Evolutionary conservation across 2,113 vertebrate species (phyloP).

Genomic region (Vanacampus margaritifer): DNA sequence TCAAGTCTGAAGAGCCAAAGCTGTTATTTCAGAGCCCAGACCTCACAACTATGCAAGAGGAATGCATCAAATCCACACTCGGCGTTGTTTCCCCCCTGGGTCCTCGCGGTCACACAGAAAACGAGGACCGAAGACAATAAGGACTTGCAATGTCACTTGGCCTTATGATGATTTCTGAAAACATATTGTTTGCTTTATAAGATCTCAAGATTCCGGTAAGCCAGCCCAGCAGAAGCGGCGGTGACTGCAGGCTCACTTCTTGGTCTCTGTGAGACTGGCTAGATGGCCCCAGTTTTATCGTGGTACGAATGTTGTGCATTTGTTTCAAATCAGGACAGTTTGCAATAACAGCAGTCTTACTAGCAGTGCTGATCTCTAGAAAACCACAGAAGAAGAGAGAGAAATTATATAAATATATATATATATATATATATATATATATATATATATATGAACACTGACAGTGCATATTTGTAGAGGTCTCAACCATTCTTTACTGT

Average conservation of each 20-base stretch:
- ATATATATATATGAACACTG: constrained; percentile 56
- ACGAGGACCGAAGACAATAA: constrained; percentile 50
- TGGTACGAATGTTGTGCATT: constrained; percentile 99
- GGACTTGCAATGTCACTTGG: constrained; percentile 71
- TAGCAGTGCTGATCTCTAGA: constrained; percentile 94
- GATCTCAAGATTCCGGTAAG: constrained; percentile 96
- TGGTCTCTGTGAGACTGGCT: constrained; percentile 99
- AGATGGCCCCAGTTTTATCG: constrained; percentile 98
- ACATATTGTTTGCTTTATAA: constrained; percentile 81
- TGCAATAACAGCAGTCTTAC: constrained; percentile 93
- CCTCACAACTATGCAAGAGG: constrained; percentile 79
- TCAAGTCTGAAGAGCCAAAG: constrained; percentile 50
- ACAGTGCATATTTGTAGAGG: constrained; percentile 70
- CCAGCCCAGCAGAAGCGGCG: constrained; percentile 85
- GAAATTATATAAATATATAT: too few relatives aligned
- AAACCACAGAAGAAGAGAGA: constrained; percentile 88
- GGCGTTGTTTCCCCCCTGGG: constrained; percentile 12
- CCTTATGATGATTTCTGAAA: constrained; percentile 89
- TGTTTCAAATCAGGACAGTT: constrained; percentile 98
- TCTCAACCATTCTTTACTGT: constrained; percentile 63
- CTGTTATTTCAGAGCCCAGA: constrained; percentile 55
- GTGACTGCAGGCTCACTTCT: constrained; percentile 95
- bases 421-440: constrained; percentile 39
- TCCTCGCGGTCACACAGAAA: constrained; percentile 54
- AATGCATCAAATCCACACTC: constrained; percentile 69